Conservation (phyloP, 1,140 invertebrate species). For the Drosophila varians region DNA sequence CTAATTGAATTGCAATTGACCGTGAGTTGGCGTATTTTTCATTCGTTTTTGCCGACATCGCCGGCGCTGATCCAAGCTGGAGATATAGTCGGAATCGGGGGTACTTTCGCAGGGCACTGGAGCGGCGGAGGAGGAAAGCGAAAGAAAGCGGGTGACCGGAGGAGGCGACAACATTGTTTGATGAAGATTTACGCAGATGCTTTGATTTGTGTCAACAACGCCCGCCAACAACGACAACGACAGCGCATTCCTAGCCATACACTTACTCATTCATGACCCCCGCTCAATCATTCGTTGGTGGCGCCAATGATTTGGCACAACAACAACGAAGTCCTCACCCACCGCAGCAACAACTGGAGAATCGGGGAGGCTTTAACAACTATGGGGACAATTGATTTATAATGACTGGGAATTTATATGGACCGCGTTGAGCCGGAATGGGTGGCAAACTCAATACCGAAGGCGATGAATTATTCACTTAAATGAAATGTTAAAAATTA, state of each 20-base stretch:
- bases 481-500: constrained; percentile 16
- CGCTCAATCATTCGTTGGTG: constrained; percentile 50
- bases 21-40: constrained; percentile 80
- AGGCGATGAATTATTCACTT: constrained; percentile 32
- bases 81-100: constrained; percentile 25
- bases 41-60: constrained; percentile 56
- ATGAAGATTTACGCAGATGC: constrained; percentile 78
- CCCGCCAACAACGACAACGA: constrained; percentile 14
- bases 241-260: constrained; percentile 28
- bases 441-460: not conserved
- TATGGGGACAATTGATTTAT: constrained; percentile 53
- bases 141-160: constrained; percentile 13
- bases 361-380: constrained; percentile 4
- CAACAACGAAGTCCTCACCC: constrained; percentile 3
- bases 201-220: constrained; percentile 78
- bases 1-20: constrained; percentile 82
- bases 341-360: constrained; percentile 1
- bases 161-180: constrained; percentile 43
- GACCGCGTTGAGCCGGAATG: constrained; percentile 5
- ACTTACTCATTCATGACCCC: constrained; percentile 45
- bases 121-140: not conserved
- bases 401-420: constrained; percentile 46
- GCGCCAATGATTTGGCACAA: constrained; percentile 61
- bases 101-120: too few species aligned
- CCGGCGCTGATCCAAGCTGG: constrained; percentile 21